Conservation (phyloP, 35 echinoderm and acorn worm species). For the Lytechinus variegatus region DNA sequence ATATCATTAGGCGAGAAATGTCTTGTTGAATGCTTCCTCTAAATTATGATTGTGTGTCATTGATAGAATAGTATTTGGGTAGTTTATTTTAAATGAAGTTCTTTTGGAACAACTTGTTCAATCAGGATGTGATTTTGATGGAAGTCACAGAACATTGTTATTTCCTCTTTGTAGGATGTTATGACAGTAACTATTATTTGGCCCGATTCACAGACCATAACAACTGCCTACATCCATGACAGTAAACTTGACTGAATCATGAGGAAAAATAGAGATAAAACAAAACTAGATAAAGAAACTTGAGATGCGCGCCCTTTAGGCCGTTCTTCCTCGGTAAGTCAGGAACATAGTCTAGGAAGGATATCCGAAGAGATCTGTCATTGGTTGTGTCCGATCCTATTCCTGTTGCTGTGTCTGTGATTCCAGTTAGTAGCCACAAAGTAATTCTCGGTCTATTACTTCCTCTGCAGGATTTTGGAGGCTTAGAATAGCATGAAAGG, state of each 20-base stretch:
- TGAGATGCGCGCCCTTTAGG: not conserved
- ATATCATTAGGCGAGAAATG: not conserved
- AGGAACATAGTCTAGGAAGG: not conserved
- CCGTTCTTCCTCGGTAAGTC: not conserved
- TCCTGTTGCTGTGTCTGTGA: not conserved
- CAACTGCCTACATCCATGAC: not conserved
- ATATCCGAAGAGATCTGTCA: not conserved
- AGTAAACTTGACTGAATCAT: not conserved
- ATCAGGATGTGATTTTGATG: not conserved
- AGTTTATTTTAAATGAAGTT: not conserved
- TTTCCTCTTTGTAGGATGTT: not conserved
- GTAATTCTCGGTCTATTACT: not conserved
- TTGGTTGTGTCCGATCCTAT: not conserved
- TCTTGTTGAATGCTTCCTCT: not conserved
- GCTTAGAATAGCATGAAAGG: not conserved
- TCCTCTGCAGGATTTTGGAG: not conserved
- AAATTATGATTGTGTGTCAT: not conserved
- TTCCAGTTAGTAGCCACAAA: not conserved
- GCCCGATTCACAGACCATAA: constrained; percentile 9
- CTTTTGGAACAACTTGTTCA: not conserved
- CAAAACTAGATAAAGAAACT: not conserved
- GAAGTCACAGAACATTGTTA: not conserved
- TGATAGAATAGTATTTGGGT: not conserved
- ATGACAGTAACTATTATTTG: not conserved
- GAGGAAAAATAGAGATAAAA: not conserved